Evolutionary conservation across 1,140 invertebrate species (phyloP).

Genomic region (Zophobas atratus): DNA sequence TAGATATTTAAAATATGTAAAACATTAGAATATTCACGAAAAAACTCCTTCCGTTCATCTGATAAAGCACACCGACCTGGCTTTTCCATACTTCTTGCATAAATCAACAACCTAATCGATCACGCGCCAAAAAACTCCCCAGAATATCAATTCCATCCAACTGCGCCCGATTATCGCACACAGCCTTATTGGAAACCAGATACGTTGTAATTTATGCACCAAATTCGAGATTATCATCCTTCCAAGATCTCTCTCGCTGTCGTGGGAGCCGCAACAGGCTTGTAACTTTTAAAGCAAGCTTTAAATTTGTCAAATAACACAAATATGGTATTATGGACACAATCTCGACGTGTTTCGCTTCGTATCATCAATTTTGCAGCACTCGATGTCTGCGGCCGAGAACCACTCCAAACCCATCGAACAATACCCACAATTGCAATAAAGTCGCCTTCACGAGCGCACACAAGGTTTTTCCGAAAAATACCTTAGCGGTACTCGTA

Average conservation of each 20-base stretch:
- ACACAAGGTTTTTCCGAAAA: slow-evolving; percentile 17
- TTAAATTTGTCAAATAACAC: slow-evolving; percentile 14
- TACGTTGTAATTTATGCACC: not conserved
- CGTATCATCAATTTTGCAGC: slow-evolving; percentile 1
- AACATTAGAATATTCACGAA: no score
- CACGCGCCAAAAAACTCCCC: no score
- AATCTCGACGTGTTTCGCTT: not conserved
- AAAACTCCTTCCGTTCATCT: no score
- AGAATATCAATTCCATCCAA: not conserved
- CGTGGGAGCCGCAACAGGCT: slow-evolving; percentile 1
- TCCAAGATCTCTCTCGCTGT: not conserved
- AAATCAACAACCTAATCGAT: no score
- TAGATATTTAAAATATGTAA: no score
- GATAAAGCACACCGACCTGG: no score
- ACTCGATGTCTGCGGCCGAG: not conserved
- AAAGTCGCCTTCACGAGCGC: no score
- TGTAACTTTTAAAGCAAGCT: slow-evolving; percentile 1
- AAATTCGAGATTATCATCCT: not conserved
- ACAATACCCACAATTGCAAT: no score
- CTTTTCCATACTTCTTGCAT: no score
- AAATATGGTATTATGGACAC: slow-evolving; percentile 1
- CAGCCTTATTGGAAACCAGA: not conserved
- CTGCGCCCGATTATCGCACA: not conserved
- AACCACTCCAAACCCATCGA: no score
- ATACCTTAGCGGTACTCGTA: not conserved